These are phyloP conservation scores for Pygoscelis antarcticus DNA, from an alignment of 2,113 vertebrate species.

Conservation along the genomic window DNA sequence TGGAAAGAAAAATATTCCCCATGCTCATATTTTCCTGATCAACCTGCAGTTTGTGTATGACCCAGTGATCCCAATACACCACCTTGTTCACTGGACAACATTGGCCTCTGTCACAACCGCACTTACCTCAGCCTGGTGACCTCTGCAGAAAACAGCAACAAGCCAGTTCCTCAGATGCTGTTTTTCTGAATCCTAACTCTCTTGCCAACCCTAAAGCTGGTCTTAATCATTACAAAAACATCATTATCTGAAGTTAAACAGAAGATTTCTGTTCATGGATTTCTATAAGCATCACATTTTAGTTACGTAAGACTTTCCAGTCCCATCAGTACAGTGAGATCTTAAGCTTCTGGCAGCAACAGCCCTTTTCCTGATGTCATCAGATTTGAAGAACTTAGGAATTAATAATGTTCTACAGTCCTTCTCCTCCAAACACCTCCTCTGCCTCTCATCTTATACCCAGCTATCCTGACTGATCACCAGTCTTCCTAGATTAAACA, in stretches of 20 bases:
- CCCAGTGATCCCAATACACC: neutral
- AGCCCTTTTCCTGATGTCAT: neutral
- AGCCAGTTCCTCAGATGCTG: neutral
- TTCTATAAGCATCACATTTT: neutral
- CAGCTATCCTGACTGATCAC: neutral
- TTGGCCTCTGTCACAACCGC: neutral
- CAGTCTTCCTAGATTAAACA: neutral
- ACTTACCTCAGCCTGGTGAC: neutral
- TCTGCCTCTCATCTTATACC: neutral
- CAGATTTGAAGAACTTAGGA: neutral
- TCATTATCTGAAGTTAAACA: neutral
- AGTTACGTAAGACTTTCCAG: rapidly evolving
- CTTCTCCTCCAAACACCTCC: neutral
- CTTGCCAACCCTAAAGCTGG: neutral
- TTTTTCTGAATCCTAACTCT: neutral
- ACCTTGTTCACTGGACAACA: neutral
- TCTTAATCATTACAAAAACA: neutral
- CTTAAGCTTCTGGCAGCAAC: neutral
- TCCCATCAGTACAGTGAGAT: neutral
- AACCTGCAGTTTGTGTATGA: neutral
- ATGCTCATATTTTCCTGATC: neutral
- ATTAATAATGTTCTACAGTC: neutral
- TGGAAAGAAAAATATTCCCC: neutral
- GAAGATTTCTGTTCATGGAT: neutral
- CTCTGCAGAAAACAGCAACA: neutral